Evolutionary conservation across 1,140 invertebrate species (phyloP).

Genomic region (Eulimnadia texana): DNA sequence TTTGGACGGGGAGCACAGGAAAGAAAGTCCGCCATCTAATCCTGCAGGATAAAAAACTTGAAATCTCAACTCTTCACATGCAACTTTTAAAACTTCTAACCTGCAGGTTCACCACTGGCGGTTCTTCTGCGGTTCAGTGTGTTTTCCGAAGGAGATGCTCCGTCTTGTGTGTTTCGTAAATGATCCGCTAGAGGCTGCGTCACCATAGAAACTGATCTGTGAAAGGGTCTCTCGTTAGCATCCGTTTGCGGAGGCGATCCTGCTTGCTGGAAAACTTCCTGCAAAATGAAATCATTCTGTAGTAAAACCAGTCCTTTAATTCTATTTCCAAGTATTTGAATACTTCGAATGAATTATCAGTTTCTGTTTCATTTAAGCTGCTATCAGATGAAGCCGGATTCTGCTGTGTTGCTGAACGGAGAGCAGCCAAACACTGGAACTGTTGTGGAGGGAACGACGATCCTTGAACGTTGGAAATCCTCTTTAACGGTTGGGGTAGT

Average conservation of each 20-base stretch:
- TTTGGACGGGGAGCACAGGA: constrained; percentile 66
- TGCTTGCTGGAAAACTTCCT: not conserved
- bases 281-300: not conserved
- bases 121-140: constrained; percentile 42
- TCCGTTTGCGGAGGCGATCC: not conserved
- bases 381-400: not conserved
- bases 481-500: not conserved
- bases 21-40: constrained; percentile 47
- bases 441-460: not conserved
- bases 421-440: constrained; percentile 6
- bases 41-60: too few species aligned
- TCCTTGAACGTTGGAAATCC: not conserved
- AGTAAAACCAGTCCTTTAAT: not conserved
- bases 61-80: too few species aligned
- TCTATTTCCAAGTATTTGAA: not conserved
- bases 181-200: constrained; percentile 15
- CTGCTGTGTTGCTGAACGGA: not conserved
- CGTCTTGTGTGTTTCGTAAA: not conserved
- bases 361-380: not conserved
- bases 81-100: too few species aligned
- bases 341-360: constrained; percentile 7
- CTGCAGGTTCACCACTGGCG: constrained; percentile 53
- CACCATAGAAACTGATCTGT: constrained; percentile 47
- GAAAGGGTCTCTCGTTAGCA: constrained; percentile 34
- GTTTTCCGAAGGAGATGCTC: not conserved